Percentiles rank a stretch among this genome's conserved stretches.
Conservation (phyloP, 2,888 invertebrate genomes). For the Polydrusus cervinus region DNA sequence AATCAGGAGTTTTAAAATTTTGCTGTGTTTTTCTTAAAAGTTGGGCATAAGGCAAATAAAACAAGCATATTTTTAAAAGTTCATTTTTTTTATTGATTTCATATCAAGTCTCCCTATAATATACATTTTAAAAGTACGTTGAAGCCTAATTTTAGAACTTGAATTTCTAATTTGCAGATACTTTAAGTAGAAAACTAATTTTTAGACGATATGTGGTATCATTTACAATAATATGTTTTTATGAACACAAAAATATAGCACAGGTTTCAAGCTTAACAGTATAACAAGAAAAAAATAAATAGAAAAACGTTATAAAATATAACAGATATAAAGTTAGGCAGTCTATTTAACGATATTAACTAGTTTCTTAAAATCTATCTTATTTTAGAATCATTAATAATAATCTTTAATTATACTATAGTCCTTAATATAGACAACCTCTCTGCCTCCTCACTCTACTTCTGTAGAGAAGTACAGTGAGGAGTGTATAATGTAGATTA, state of each 20-base stretch:
- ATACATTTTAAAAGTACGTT: slow-evolving; percentile 12
- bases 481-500: too few species aligned
- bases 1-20: too few species aligned
- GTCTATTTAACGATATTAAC: slow-evolving; percentile 5
- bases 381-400: slow-evolving; percentile 14
- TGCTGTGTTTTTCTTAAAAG: not conserved
- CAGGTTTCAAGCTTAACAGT: slow-evolving; percentile 12
- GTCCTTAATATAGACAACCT: not conserved
- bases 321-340: slow-evolving; percentile 21
- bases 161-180: slow-evolving; percentile 1
- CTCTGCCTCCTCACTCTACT: too few species aligned
- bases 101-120: slow-evolving; percentile 16
- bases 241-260: slow-evolving; percentile 7
- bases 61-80: slow-evolving; percentile 3
- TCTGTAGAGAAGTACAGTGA: too few species aligned
- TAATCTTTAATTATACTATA: not conserved
- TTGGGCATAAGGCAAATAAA: not conserved
- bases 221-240: slow-evolving; percentile 17
- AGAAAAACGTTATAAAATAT: not conserved
- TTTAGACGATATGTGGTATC: slow-evolving; percentile 19
- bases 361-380: slow-evolving; percentile 15
- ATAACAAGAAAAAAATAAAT: slow-evolving; percentile 10
- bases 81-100: slow-evolving; percentile 18
- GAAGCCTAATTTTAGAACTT: not conserved
- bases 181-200: slow-evolving; percentile 20